Base-by-base conservation (phyloP, 2,888 invertebrate species). In the Drosophila parthenogenetica region DNA sequence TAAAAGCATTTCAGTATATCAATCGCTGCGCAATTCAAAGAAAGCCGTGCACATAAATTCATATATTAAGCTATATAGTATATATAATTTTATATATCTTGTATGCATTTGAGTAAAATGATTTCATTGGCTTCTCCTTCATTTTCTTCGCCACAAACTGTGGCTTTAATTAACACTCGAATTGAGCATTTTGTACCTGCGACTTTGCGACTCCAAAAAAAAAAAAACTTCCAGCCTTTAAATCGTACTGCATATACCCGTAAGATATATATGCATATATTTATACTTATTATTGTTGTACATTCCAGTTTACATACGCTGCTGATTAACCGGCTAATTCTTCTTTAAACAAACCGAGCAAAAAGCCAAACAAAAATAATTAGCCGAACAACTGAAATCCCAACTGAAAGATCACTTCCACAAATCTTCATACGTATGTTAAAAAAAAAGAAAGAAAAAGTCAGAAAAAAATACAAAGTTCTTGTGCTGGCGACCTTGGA, bases 131-230 rank as follows among this genome's bases (percentile, higher is more conserved):
- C 17, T n/a, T 46, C 32, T 25, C 25, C 17, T 29, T 19, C 48
- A 16, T 37, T 35, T 37, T n/a, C 53, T 54, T 48, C 29, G 54
- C 43, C 58, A 40, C 46, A 49, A 67, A 73, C 67, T 70, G 42
- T 72, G 78, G 67, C 78, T 79, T 85, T 83, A 83, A 83, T 83
- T 83, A 83, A 77, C 87, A 87, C 77, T 55, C 73, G 82, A 85
- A 79, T 75, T 84, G 60, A 72, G 65, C 55, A 17, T 63, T 19
- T 64, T 32, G 70, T 86, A 81, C 87, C 86, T 77, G 84, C 62
- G 79, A 61, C 63, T 79, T 81, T 77, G 84, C 62, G 79, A 61
- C 63, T 79, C 46, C 50, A 43, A 59, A 35, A 29, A 19, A n/a
- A 43, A 59, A 35, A 35, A 35, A 54, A 55, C 69, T 59, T 49